A percentile compares a stretch with the other conserved stretches of the same genome.
phyloP scores from a whole-genome alignment of 2,113 vertebrate species.

The Irena cyanogastra region DNA sequence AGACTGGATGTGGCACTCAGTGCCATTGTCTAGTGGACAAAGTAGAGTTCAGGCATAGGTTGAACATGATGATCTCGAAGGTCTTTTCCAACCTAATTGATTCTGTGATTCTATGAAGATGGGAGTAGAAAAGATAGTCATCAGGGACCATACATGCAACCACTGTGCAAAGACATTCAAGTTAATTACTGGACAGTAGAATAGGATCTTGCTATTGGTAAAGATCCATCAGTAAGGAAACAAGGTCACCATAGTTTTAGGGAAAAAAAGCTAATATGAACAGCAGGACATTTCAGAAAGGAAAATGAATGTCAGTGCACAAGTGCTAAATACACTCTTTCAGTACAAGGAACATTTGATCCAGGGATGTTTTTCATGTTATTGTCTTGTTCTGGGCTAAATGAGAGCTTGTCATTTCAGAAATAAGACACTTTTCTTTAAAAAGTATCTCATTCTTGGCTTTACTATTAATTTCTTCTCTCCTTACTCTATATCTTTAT shows the following conservation, averaged over 20 bases:
- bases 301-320: not conserved
- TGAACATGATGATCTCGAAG: not conserved
- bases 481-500: not conserved
- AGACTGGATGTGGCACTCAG: not conserved
- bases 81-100: not conserved
- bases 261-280: not conserved
- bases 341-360: not conserved
- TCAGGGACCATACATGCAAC: not conserved
- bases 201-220: not conserved
- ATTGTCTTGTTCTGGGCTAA: not conserved
- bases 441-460: not conserved
- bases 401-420: not conserved
- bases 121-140: not conserved
- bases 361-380: not conserved
- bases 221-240: not conserved
- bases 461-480: not conserved
- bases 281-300: not conserved
- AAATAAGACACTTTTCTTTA: not conserved
- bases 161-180: not conserved
- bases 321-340: not conserved
- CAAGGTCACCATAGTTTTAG: not conserved
- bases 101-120: not conserved
- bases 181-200: not conserved
- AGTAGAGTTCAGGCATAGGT: fast-evolving
- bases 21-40: not conserved